A percentile compares a stretch with the other conserved stretches of the same genome.
Evolutionary conservation across 2,797 vertebrate genomes (phyloP).

Genomic region (Mastacembelus armatus): DNA sequence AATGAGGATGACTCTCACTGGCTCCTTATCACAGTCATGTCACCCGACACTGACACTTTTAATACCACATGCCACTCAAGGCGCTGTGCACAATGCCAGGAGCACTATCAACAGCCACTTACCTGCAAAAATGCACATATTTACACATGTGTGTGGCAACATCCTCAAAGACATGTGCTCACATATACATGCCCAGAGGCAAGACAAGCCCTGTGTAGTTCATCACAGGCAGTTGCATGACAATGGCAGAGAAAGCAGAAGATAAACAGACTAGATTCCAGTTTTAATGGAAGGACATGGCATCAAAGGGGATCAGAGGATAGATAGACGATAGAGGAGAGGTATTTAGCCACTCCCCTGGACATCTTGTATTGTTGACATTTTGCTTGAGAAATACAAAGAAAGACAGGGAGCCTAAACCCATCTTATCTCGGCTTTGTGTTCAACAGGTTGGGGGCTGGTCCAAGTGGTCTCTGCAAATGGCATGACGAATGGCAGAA

Average conservation of each 20-base stretch:
- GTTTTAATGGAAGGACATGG: constrained; percentile 57
- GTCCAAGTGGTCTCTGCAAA: constrained; percentile 48
- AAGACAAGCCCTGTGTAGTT: constrained; percentile 25
- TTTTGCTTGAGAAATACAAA: constrained; percentile 63
- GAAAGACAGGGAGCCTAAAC: constrained; percentile 39
- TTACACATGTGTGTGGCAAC: not conserved
- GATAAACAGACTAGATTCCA: constrained; percentile 57
- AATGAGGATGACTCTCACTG: constrained; percentile 77
- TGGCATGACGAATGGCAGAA: constrained; percentile 13
- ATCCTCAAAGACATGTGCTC: constrained; percentile 1
- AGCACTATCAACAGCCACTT: constrained; percentile 67
- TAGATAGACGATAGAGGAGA: constrained; percentile 49
- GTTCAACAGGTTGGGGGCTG: constrained; percentile 57
- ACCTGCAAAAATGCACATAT: constrained; percentile 39
- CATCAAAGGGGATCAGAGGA: constrained; percentile 68
- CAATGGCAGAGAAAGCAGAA: constrained; percentile 25
- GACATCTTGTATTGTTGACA: constrained; percentile 69
- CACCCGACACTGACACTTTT: constrained; percentile 77
- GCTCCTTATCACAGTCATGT: constrained; percentile 75
- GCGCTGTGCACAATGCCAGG: constrained; percentile 45
- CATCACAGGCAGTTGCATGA: constrained; percentile 11
- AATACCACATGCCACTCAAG: constrained; percentile 78
- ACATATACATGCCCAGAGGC: constrained; percentile 13
- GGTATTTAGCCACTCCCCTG: constrained; percentile 55
- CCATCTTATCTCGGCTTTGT: constrained; percentile 61